phyloP scores from a whole-genome alignment of 2,113 vertebrate species.

The Carassius auratus region DNA sequence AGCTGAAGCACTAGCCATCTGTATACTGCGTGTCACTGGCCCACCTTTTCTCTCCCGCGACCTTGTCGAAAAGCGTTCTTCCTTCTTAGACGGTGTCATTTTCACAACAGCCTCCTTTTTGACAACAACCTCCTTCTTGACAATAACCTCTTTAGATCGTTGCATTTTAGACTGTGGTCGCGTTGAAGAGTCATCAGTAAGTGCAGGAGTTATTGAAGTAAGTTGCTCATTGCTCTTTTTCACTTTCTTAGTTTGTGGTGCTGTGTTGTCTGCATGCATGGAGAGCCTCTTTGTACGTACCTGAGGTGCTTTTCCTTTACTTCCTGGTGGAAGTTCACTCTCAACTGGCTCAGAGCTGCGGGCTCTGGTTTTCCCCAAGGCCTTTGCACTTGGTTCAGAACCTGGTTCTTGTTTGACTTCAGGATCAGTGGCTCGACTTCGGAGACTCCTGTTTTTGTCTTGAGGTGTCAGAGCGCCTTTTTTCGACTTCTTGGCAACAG shows the following conservation, averaged over 20 bases:
- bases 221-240: slow-evolving; percentile 82
- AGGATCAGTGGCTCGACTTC: slow-evolving; percentile 79
- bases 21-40: slow-evolving; percentile 90
- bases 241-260: slow-evolving; percentile 78
- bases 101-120: slow-evolving; percentile 81
- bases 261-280: slow-evolving; percentile 63
- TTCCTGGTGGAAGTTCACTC: slow-evolving; percentile 69
- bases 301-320: slow-evolving; percentile 74
- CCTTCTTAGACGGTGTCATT: slow-evolving; percentile 74
- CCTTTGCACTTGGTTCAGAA: slow-evolving; percentile 59
- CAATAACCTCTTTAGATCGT: slow-evolving; percentile 79
- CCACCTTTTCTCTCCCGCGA: slow-evolving; percentile 86
- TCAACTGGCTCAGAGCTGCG: slow-evolving; percentile 81
- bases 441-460: slow-evolving; percentile 78
- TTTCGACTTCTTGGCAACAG: slow-evolving; percentile 79
- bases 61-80: slow-evolving; percentile 83
- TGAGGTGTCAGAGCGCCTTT: slow-evolving; percentile 67
- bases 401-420: slow-evolving; percentile 82
- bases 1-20: slow-evolving; percentile 79
- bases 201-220: slow-evolving; percentile 48
- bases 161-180: slow-evolving; percentile 77
- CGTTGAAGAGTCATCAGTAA: slow-evolving; percentile 58
- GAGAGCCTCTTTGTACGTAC: slow-evolving; percentile 78
- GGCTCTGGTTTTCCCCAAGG: slow-evolving; percentile 88
- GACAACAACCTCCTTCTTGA: slow-evolving; percentile 74